Base-by-base conservation (phyloP, 37 sponge, comb jelly and placozoan genomes). In the Ephydatia muelleri region DNA sequence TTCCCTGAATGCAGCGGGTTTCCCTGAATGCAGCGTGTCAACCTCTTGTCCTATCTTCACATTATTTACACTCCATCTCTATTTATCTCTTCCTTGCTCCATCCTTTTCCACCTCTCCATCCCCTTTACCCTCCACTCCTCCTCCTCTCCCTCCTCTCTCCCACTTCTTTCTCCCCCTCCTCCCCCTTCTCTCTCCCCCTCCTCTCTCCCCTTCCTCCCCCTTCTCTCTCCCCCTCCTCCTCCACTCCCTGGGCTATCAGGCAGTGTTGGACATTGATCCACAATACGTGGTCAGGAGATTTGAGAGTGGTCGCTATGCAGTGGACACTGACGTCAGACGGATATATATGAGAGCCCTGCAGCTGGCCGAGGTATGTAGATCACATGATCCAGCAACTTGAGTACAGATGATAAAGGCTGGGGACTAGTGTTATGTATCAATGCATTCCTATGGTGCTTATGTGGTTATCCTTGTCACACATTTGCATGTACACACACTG, bases 261-360 rank as follows among this genome's bases (percentile, higher is more conserved):
- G 83, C 85, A 23, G 92, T 93, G 8, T 29, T 86, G 23, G 82
- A 84, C 37, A 14, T 47, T 21, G 97, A 96, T 76, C 97, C 97
- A 37, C 67, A 84, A 0, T 96, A 96, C 69, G 94, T 96, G 27
- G 71, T 94, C 14, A 73, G 95, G 67, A 74, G 97, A 36, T 89
- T 87, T 72, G 95, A 96, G 73, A 92, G 93, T 85, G 92, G 94
- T 4, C 72, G 70, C 25, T 96, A 89, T 78, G 97, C 97, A 11
- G 70, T 88, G 27, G 70, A 96, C 77, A 26, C 68, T 40, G 91
- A 90, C 11, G 89, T 90, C 13, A 83, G 90, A 68, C 36, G 40
- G 27, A 76, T 92, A 27, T 96, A 92, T 82, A 83, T 40, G 57
- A 74, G 75, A 36, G 96, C 87, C 14, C 9, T 83, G 39, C 75